Base-by-base conservation (phyloP, 2,888 invertebrate species). In the Agonopterix heracliana region DNA sequence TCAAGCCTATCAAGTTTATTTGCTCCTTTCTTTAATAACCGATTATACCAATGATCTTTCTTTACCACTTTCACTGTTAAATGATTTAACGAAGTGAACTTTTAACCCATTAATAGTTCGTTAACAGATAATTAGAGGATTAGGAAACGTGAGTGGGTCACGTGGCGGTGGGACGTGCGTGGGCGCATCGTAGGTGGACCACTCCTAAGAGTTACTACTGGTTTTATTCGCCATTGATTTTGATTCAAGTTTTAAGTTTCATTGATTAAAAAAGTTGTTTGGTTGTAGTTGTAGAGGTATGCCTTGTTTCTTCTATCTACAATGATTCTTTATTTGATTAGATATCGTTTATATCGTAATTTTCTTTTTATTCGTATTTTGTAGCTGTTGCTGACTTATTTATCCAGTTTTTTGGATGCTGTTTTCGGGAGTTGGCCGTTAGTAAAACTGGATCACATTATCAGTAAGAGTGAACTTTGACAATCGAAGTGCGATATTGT, bases 111-210 rank as follows among this genome's bases (percentile, higher is more conserved):
- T 46, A 46, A 11, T n/a, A 17, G 40, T 17, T 46, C 5, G 26
- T 46, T 46, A 46, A 17, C 36, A n/a, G 40, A 9, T 11, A 46
- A 46, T 48, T 48, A 44, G 10, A 34, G 44, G 46, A 51, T 55
- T 50, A 52, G 49, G 53, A 52, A 54, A 53, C 48, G 10, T 52
- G 40, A 49, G 51, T 54, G 49, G 51, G 58, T 51, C 52, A 51
- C 52, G 48, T 50, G 48, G 48, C 57, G 54, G 57, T 47, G 56
- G 54, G 54, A 42, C 14, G 47, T 43, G 51, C 52, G 54, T 51
- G 46, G 49, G 54, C 51, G 50, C 45, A 43, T 10, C 12, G 61
- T 58, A 63, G 63, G 48, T 56, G 36, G 41, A 36, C 47, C 47
- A 26, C 26, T 26, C 46, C 10, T n/a, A 9, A 12, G 17, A 17